phyloP scores from a whole-genome alignment of 2,888 invertebrate species.

The Amiota minor region DNA sequence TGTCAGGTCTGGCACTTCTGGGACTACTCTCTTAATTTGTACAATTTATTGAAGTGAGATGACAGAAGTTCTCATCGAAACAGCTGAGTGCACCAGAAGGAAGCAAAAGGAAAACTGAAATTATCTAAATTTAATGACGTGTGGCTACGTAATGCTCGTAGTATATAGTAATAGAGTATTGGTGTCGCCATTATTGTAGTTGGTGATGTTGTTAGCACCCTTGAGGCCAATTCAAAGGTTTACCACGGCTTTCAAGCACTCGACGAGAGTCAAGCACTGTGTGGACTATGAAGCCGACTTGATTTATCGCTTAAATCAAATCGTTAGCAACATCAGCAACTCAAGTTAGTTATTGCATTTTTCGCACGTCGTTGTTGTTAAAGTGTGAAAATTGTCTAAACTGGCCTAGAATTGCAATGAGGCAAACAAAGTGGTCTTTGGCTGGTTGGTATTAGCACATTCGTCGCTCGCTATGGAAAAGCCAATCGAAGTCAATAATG shows the following conservation, averaged over 20 bases:
- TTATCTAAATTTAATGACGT: background rate
- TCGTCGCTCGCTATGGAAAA: background rate
- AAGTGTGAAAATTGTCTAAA: conserved; percentile 46
- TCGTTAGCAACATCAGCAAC: conserved; percentile 37
- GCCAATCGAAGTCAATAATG: background rate
- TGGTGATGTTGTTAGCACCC: conserved; percentile 14
- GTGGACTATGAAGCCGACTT: conserved; percentile 4
- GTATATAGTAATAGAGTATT: background rate
- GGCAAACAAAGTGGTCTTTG: background rate
- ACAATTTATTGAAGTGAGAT: conserved; percentile 43
- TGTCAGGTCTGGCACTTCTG: too few relatives aligned
- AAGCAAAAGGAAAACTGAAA: background rate
- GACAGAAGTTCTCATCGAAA: conserved; percentile 9
- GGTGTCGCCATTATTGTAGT: background rate
- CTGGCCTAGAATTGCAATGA: conserved; percentile 42
- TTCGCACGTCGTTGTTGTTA: conserved; percentile 35
- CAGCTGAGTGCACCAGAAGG: conserved; percentile 8
- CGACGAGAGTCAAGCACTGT: background rate
- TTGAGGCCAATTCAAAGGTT: conserved; percentile 33
- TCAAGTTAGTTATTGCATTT: conserved; percentile 19
- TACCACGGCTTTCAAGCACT: background rate
- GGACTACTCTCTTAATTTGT: conserved; percentile 48
- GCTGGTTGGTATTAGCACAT: too few relatives aligned
- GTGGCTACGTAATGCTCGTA: background rate
- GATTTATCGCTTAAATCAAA: conserved; percentile 50